phyloP scores from a whole-genome alignment of 2,113 vertebrate genomes.

The Cyanoramphus novaezelandiae region DNA sequence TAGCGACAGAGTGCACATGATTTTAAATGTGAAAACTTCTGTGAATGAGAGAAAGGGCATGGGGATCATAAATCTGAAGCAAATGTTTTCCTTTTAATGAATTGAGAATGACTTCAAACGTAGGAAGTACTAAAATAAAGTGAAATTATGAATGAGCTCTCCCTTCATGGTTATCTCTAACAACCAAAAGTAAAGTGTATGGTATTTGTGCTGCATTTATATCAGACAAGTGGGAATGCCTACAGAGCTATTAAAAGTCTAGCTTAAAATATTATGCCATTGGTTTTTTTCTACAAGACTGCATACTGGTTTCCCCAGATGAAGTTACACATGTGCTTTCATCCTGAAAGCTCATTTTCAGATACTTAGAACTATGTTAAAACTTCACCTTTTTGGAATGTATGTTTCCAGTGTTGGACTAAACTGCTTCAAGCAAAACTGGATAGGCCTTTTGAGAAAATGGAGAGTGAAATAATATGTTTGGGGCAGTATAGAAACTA shows the following conservation, averaged over 20 bases:
- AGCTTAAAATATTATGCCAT: background rate
- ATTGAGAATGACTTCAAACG: slow-evolving; percentile 48
- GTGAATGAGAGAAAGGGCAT: slow-evolving; percentile 49
- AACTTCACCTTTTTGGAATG: slow-evolving; percentile 58
- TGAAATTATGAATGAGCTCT: slow-evolving; percentile 53
- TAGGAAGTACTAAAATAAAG: slow-evolving; percentile 32
- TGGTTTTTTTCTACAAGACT: background rate
- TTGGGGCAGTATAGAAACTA: background rate
- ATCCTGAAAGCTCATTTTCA: slow-evolving; percentile 49
- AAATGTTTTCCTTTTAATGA: slow-evolving; percentile 44
- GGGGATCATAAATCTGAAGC: slow-evolving; percentile 17
- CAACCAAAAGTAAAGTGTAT: slow-evolving; percentile 4
- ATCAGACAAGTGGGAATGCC: slow-evolving; percentile 38
- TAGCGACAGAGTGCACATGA: background rate
- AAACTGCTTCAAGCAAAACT: slow-evolving; percentile 34
- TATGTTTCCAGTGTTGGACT: background rate
- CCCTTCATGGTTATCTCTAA: slow-evolving; percentile 33
- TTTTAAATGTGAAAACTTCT: slow-evolving; percentile 46
- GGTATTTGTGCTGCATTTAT: slow-evolving; percentile 38
- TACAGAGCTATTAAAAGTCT: slow-evolving; percentile 18
- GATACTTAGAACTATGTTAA: slow-evolving; percentile 45
- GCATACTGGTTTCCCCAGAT: slow-evolving; percentile 9
- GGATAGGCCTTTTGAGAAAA: slow-evolving; percentile 37
- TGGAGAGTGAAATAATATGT: background rate
- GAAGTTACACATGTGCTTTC: slow-evolving; percentile 15